Evolutionary conservation across 2,888 invertebrate genomes (phyloP).

Genomic region (Drosophila lutescens): DNA sequence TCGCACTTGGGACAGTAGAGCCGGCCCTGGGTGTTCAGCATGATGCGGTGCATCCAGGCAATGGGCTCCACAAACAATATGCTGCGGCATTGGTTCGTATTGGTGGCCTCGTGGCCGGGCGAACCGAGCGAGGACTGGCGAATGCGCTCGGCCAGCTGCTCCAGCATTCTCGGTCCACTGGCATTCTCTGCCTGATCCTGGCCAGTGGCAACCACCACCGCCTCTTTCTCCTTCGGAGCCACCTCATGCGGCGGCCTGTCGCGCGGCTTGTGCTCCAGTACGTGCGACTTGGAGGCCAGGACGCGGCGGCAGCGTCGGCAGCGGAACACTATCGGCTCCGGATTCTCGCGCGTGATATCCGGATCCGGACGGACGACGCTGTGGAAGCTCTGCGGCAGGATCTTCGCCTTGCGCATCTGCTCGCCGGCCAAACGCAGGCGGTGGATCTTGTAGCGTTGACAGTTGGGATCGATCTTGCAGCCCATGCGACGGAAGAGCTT

Average conservation of each 20-base stretch:
- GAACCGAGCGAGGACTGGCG: conserved; percentile 74
- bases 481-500: conserved; percentile 92
- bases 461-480: conserved; percentile 88
- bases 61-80: conserved; percentile 95
- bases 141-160: conserved; percentile 79
- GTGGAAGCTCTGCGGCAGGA: conserved; percentile 91
- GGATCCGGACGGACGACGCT: conserved; percentile 93
- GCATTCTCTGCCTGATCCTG: conserved; percentile 15
- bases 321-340: conserved; percentile 93
- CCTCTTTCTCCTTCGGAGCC: no score
- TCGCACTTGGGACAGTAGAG: conserved; percentile 93
- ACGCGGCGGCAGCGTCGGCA: conserved; percentile 93
- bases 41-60: conserved; percentile 93
- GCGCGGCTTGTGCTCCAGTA: conserved; percentile 88
- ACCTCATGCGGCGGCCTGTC: conserved; percentile 11
- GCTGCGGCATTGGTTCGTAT: conserved; percentile 86
- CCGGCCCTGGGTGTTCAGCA: conserved; percentile 90
- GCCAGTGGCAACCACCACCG: no score
- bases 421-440: conserved; percentile 92
- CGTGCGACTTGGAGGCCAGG: conserved; percentile 91
- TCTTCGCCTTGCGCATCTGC: conserved; percentile 92
- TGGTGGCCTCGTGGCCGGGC: conserved; percentile 38
- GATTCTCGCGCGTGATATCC: conserved; percentile 89
- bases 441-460: conserved; percentile 90
- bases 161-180: conserved; percentile 69